Evolutionary conservation across 1,140 invertebrate species (phyloP), one percentile per base, ranked within the genome.

Genomic region (Thaumetopoea pityocampa): DNA sequence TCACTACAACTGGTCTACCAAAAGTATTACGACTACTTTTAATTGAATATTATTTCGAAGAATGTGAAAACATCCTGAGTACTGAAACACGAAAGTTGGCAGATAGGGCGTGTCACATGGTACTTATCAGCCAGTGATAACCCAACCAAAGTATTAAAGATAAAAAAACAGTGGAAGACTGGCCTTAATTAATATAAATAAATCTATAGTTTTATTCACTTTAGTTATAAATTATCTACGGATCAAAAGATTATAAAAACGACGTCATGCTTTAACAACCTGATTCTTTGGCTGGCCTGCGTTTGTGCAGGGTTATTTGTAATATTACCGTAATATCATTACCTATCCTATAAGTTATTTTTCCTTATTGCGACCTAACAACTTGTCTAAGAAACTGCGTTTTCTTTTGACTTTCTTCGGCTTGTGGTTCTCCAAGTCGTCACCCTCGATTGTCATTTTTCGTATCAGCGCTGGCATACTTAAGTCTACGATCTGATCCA

Each of bases 381-480:
- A 61, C 58, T 84, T 84, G 29, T 84, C 74, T 15, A 84, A 32
- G 42, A 84, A 84, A 65, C 80, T 84, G 37, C 80, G 53, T 65
- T 82, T 82, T 52, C 77, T 56, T 46, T 82, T 82, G 4, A 84
- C 69, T 55, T 80, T 84, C 29, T 73, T 81, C 2, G 54, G 46
- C 12, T 63, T 73, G 32, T 70, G 49, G 17, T 51, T 72, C 49
- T 73, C 67, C 20, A 68, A 42, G 35, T 52, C 43, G 15, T 80
- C 74, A 9, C 65, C 76, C 29, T 84, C 78, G 1, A 36, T 51
- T 16, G 60, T 73, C 57, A 84, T 84, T 50, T 80, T 77, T 28
- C 80, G 54, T 51, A 84, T 65, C 43, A 84, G 58, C 8, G 45
- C 68, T 65, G 80, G 80, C 61, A 84, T 80, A 47, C 58, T 70